phyloP scores from a whole-genome alignment of 23 tunicate species.

The Aplidium turbinatum region DNA sequence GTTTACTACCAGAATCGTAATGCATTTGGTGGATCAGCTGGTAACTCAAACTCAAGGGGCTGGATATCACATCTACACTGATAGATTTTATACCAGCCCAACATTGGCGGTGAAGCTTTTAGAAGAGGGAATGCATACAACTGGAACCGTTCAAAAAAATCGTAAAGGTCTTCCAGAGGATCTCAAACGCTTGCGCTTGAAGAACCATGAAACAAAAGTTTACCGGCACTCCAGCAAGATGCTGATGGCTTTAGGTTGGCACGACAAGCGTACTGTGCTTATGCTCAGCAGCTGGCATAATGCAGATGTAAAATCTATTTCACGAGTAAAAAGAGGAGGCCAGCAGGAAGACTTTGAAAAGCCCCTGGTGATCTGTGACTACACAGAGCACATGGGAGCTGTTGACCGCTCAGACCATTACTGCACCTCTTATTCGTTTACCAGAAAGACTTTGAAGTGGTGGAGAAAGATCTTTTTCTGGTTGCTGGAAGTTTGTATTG shows the following conservation, averaged over 20 bases:
- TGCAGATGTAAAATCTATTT: not conserved
- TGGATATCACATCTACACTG: slow-evolving; percentile 25
- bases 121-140: not conserved
- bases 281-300: slow-evolving; percentile 27
- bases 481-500: slow-evolving; percentile 23
- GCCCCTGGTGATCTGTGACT: slow-evolving; percentile 6
- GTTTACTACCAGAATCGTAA: slow-evolving; percentile 25
- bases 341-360: slow-evolving; percentile 5
- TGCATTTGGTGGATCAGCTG: slow-evolving; percentile 21
- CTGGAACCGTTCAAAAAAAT: slow-evolving; percentile 23
- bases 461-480: slow-evolving; percentile 21
- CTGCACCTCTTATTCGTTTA: slow-evolving; percentile 19
- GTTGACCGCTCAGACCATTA: slow-evolving; percentile 25
- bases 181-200: slow-evolving; percentile 5
- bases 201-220: not conserved
- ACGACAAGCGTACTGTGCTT: slow-evolving; percentile 9
- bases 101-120: slow-evolving; percentile 1
- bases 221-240: slow-evolving; percentile 2
- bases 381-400: slow-evolving; percentile 23
- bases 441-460: slow-evolving; percentile 10
- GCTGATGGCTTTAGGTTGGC: slow-evolving; percentile 9
- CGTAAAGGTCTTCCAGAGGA: slow-evolving; percentile 15
- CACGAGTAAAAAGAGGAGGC: not conserved
- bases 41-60: slow-evolving; percentile 4
- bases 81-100: slow-evolving; percentile 26